Evolutionary conservation across 2,888 invertebrate genomes (phyloP).

Genomic region (Rhimphoctona megacephalus): DNA sequence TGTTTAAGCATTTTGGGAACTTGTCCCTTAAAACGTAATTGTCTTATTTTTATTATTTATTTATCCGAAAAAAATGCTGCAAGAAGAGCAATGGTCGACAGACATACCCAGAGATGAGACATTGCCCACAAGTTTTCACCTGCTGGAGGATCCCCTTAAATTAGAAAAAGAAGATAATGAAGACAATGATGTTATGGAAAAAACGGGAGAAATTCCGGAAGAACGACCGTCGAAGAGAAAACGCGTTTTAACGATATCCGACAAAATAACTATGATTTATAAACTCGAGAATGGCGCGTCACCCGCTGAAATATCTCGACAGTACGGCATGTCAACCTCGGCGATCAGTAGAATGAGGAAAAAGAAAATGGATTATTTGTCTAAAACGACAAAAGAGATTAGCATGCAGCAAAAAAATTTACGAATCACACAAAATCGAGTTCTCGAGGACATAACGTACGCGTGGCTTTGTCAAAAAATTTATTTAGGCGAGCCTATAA

Average conservation of each 20-base stretch:
- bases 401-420: slow-evolving; percentile 40
- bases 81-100: slow-evolving; percentile 7
- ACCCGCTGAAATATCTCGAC: slow-evolving; percentile 16
- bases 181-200: neutral
- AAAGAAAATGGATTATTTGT: slow-evolving; percentile 29
- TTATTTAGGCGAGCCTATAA: slow-evolving; percentile 25
- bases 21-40: neutral
- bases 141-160: neutral
- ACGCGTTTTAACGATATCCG: slow-evolving; percentile 36
- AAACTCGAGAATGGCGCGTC: slow-evolving; percentile 25
- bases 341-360: slow-evolving; percentile 40
- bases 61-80: neutral
- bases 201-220: neutral
- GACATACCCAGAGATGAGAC: slow-evolving; percentile 1
- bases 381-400: slow-evolving; percentile 26
- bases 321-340: slow-evolving; percentile 27
- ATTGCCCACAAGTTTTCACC: neutral
- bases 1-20: neutral
- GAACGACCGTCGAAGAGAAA: slow-evolving; percentile 11
- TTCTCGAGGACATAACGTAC: slow-evolving; percentile 30
- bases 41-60: neutral
- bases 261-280: slow-evolving; percentile 39
- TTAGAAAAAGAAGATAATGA: slow-evolving; percentile 10
- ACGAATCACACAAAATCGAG: slow-evolving; percentile 16
- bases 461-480: slow-evolving; percentile 44